phyloP scores from a whole-genome alignment of 2,113 vertebrate genomes.

The Cichladusa arquata region DNA sequence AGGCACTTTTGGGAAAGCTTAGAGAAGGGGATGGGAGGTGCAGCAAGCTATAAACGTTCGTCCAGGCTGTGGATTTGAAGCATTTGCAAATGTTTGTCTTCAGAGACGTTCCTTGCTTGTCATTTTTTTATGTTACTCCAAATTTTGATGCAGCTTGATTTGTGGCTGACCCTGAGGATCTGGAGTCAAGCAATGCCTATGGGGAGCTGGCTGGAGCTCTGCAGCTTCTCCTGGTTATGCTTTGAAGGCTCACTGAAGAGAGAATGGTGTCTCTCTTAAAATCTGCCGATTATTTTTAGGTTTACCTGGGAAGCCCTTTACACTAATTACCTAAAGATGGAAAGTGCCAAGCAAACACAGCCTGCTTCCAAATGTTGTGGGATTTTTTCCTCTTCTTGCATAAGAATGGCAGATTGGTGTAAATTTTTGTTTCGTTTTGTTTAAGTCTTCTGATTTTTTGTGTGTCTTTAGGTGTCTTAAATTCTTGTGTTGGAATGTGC shows the following conservation, averaged over 20 bases:
- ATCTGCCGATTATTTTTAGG: constrained; percentile 21
- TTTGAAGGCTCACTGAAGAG: background rate
- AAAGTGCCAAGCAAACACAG: constrained; percentile 45
- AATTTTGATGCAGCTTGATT: background rate
- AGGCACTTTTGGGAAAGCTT: background rate
- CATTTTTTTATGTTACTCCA: background rate
- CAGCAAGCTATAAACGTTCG: background rate
- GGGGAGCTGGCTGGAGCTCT: background rate
- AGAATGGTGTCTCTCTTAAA: background rate
- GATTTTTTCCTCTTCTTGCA: background rate
- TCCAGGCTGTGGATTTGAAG: background rate
- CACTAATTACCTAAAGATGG: constrained; percentile 51
- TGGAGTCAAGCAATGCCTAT: background rate
- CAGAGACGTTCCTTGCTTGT: background rate
- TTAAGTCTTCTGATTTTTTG: background rate
- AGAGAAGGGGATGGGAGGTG: background rate
- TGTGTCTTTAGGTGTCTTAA: background rate
- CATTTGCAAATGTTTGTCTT: background rate
- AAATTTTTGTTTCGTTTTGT: background rate
- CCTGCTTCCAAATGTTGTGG: constrained; percentile 43
- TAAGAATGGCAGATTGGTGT: background rate
- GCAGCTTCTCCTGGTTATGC: background rate
- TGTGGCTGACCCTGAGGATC: background rate
- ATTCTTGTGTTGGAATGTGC: background rate
- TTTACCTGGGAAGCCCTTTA: constrained; percentile 69